A percentile compares a stretch with the other conserved stretches of the same genome.
phyloP scores from a whole-genome alignment of 1,140 invertebrate species.

The Euschistus heros region DNA sequence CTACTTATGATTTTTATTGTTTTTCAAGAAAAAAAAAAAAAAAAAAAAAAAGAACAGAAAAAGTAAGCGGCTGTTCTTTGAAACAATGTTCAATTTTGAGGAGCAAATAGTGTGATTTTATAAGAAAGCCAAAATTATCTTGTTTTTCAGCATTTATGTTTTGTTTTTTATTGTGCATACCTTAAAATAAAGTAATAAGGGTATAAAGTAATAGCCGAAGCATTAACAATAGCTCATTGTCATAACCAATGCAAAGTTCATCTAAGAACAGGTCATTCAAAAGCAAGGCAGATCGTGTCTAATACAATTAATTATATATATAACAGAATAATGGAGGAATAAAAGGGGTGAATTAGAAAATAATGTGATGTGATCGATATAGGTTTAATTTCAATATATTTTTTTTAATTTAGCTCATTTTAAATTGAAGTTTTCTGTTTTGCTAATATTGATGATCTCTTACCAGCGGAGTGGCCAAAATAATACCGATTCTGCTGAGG shows the following conservation, averaged over 20 bases:
- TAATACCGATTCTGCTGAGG: constrained; percentile 84
- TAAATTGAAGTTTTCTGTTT: constrained; percentile 11
- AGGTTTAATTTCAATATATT: constrained; percentile 3
- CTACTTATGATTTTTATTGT: neutral
- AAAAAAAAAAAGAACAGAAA: too few relatives aligned
- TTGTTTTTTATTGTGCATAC: neutral
- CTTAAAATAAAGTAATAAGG: constrained; percentile 7
- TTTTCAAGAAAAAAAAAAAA: too few relatives aligned
- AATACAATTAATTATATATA: constrained; percentile 14
- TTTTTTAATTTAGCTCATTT: constrained; percentile 14
- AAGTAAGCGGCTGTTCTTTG: too few relatives aligned
- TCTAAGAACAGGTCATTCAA: constrained; percentile 18
- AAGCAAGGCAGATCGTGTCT: constrained; percentile 17
- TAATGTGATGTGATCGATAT: constrained; percentile 10
- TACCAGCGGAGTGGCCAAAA: constrained; percentile 86
- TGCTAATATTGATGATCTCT: constrained; percentile 38
- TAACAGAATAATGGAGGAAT: constrained; percentile 11
- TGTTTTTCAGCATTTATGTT: neutral
- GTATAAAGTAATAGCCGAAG: constrained; percentile 10
- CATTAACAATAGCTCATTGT: constrained; percentile 15
- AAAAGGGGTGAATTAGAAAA: constrained; percentile 17
- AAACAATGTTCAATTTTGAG: neutral
- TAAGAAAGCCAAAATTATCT: neutral
- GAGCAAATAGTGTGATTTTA: neutral
- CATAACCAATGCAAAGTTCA: constrained; percentile 16